Evolutionary conservation across 2,113 vertebrate species (phyloP).

Genomic region (Cryptomyrus ogoouensis): DNA sequence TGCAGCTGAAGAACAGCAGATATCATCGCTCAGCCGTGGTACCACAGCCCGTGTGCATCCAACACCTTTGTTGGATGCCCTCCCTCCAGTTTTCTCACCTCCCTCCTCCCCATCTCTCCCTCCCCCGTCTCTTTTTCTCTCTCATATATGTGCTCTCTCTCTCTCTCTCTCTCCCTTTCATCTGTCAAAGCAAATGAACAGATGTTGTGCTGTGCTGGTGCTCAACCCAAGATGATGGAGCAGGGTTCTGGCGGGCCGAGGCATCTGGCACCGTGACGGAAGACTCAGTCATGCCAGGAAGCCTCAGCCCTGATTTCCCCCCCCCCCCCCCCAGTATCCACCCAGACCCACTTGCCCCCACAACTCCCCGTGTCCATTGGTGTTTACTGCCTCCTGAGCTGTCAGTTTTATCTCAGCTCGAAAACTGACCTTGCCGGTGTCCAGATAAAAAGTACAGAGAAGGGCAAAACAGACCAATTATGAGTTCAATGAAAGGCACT

Average conservation of each 20-base stretch:
- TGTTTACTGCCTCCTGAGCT: constrained; percentile 48
- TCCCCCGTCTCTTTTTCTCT: constrained; percentile 48
- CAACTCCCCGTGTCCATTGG: constrained; percentile 36
- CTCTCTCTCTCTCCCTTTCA: constrained; percentile 43
- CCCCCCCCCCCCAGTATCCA: constrained; percentile 14
- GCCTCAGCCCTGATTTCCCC: constrained; percentile 33
- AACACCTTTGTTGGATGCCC: background rate
- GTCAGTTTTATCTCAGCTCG: constrained; percentile 55
- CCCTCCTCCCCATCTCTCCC: constrained; percentile 19
- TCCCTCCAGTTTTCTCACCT: background rate
- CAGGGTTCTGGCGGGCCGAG: constrained; percentile 49
- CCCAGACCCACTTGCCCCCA: constrained; percentile 34
- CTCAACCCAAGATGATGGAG: constrained; percentile 62
- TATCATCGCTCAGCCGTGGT: constrained; percentile 13
- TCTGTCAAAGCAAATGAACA: constrained; percentile 69
- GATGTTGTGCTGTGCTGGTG: constrained; percentile 66
- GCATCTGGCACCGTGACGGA: constrained; percentile 48
- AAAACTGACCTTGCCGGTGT: constrained; percentile 47
- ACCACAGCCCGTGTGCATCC: background rate
- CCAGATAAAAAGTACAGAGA: constrained; percentile 40
- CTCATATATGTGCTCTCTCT: constrained; percentile 15
- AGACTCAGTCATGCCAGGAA: constrained; percentile 36
- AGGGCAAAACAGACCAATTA: constrained; percentile 56
- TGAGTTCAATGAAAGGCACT: constrained; percentile 45
- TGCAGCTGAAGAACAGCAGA: constrained; percentile 8